Evolutionary conservation across 2,888 invertebrate species (phyloP).

Genomic region (Lymantria dispar): DNA sequence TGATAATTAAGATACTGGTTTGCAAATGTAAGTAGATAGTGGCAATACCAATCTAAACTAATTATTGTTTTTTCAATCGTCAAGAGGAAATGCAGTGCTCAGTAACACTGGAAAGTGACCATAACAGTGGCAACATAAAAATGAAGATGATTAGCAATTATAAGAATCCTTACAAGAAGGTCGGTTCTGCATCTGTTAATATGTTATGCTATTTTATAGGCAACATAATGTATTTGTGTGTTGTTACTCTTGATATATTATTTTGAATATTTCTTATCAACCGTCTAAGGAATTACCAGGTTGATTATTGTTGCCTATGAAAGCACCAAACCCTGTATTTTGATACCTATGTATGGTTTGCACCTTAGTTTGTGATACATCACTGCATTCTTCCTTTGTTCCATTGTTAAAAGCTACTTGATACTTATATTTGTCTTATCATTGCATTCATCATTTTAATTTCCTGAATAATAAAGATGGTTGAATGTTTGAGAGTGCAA

Average conservation of each 20-base stretch:
- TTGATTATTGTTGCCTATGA: constrained; percentile 54
- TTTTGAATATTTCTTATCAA: too few relatives aligned
- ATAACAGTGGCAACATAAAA: constrained; percentile 68
- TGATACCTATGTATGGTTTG: constrained; percentile 47
- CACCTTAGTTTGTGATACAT: constrained; percentile 48
- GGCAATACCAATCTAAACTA: constrained; percentile 32
- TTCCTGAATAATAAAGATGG: not conserved
- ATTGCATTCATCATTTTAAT: constrained; percentile 32
- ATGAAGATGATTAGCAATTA: constrained; percentile 74
- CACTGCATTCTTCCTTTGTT: constrained; percentile 56
- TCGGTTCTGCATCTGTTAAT: constrained; percentile 53
- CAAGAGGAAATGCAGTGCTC: constrained; percentile 80
- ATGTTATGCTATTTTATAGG: constrained; percentile 37
- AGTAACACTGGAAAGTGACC: constrained; percentile 68
- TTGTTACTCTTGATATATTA: too few relatives aligned
- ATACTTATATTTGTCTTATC: constrained; percentile 40
- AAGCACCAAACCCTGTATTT: constrained; percentile 42
- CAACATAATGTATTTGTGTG: not conserved
- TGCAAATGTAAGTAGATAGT: constrained; percentile 17
- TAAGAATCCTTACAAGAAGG: constrained; percentile 76
- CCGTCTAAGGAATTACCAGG: too few relatives aligned
- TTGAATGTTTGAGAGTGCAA: not conserved
- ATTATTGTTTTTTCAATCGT: constrained; percentile 60
- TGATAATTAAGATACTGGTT: constrained; percentile 14
- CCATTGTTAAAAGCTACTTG: constrained; percentile 52